These are phyloP conservation scores for Clusia tigrina DNA, from an alignment of 2,888 invertebrate species.

Conservation along the genomic window DNA sequence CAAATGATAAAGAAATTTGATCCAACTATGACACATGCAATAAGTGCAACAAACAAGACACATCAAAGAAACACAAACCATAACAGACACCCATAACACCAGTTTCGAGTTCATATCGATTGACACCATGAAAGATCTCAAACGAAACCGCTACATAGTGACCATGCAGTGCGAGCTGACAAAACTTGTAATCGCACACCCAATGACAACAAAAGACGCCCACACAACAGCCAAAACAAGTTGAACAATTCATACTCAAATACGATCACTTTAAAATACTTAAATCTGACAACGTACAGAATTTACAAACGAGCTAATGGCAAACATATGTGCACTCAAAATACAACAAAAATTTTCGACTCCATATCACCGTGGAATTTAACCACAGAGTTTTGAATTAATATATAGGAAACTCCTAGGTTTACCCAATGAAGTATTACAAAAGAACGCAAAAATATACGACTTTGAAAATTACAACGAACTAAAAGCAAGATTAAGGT, in stretches of 20 bases:
- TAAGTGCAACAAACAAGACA: neutral
- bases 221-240: too few relatives aligned
- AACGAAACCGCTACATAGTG: conserved; percentile 20
- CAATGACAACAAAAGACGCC: too few relatives aligned
- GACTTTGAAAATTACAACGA: neutral
- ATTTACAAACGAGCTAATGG: neutral
- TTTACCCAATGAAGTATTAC: neutral
- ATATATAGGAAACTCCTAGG: neutral
- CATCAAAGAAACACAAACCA: too few relatives aligned
- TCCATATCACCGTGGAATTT: neutral
- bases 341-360: neutral
- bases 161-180: too few relatives aligned
- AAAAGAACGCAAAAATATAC: neutral
- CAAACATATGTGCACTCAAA: too few relatives aligned
- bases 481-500: neutral
- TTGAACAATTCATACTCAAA: too few relatives aligned
- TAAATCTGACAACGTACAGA: neutral
- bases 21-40: conserved; percentile 19
- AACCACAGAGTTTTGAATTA: neutral
- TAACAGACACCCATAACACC: too few relatives aligned
- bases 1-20: too few relatives aligned
- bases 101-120: too few relatives aligned
- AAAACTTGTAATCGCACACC: too few relatives aligned
- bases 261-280: neutral
- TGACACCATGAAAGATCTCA: conserved; percentile 1